Base-by-base conservation (phyloP, 2,113 vertebrate genomes). In the Mustelus asterias region DNA sequence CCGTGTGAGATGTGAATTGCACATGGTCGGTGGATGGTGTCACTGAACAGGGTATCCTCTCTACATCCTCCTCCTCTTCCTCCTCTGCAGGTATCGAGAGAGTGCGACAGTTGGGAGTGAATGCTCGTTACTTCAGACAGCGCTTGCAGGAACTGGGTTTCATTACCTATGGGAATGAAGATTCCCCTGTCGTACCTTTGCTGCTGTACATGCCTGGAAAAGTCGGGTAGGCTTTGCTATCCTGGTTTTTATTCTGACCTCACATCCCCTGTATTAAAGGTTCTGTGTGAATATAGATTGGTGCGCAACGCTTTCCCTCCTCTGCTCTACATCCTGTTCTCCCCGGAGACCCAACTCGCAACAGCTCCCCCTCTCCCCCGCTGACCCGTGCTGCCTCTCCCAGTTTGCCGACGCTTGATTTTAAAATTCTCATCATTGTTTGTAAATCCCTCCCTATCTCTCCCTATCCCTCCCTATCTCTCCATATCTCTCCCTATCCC, bases 151-250 rank as follows among this genome's bases (percentile, higher is more conserved):
- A 99, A 97, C 97, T 99, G 97, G 99, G 99, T 96, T 99, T 99
- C 97, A 99, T 99, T 96, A 98, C 98, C 97, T 99, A 99, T 13
- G 99, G 99, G 96, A 97, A 98, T 94, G 97, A 98, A 26, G 97
- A 98, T 96, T 99, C 99, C 90, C 98, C 99, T 7, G 98, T 99
- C 96, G 97, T 99, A 22, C 99, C 99, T 0, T 96, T 99, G 96
- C 98, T 99, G 96, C 98, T 99, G 96, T 99, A 98, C 96, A 98
- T 99, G 98, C 99, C 99, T 83, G 98, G 98, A 44, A 99, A 99
- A 98, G 98, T 99, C 96, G 98, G 98, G 98, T 99, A 98, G 98
- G 99, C 98, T 96, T 76, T 96, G 65, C 94, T 76, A 13, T 95
- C 72, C 41, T 37, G 3, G 18, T 18, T 48, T 37, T 37, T 11